Conservation (phyloP, 2,113 vertebrate genomes). For the Ciconia stormi region DNA sequence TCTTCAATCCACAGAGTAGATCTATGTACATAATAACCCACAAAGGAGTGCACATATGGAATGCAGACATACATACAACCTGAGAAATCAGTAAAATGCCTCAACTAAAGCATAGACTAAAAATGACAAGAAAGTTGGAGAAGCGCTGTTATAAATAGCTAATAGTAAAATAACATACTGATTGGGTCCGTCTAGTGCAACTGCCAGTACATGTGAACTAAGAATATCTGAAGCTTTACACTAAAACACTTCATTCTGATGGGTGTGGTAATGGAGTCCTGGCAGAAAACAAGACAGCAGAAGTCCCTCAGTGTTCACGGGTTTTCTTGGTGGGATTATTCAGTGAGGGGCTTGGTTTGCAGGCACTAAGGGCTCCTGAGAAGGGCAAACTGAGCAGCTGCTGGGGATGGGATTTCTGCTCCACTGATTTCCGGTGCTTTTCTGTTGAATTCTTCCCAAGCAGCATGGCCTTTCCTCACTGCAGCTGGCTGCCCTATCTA, state of each 20-base stretch:
- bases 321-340: neutral
- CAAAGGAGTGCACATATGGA: neutral
- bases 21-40: neutral
- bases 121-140: neutral
- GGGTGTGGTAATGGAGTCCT: neutral
- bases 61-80: neutral
- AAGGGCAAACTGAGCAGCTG: rapidly evolving
- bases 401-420: neutral
- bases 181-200: neutral
- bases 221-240: neutral
- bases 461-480: neutral
- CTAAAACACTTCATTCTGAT: neutral
- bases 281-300: neutral
- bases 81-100: neutral
- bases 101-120: neutral
- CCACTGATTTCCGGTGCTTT: neutral
- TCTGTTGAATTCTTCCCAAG: neutral
- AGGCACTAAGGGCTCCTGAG: neutral
- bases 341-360: neutral
- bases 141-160: neutral
- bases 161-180: neutral
- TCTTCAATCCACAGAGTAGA: neutral
- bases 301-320: neutral
- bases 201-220: neutral
- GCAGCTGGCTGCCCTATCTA: neutral